phyloP scores from a whole-genome alignment of 2,888 invertebrate species.

The Tetropium fuscum region DNA sequence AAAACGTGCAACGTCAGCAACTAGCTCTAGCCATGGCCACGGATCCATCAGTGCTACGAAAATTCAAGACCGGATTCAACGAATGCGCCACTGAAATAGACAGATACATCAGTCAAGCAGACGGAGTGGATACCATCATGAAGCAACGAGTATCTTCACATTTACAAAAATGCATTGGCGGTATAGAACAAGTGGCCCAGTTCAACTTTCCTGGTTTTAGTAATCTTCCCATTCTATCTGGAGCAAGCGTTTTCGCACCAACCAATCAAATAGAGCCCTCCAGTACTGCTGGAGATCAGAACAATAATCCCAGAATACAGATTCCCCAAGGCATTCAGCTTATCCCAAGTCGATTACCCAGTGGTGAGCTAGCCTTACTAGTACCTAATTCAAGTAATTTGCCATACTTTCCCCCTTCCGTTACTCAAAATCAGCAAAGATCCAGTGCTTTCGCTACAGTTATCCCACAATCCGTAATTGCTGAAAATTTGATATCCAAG shows the following conservation, averaged over 20 bases:
- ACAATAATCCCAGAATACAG: slow-evolving; percentile 70
- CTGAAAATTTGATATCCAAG: slow-evolving; percentile 40
- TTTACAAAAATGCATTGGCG: slow-evolving; percentile 74
- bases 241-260: slow-evolving; percentile 39
- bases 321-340: slow-evolving; percentile 74
- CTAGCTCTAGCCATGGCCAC: slow-evolving; percentile 77
- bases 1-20: slow-evolving; percentile 86
- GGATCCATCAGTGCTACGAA: slow-evolving; percentile 82
- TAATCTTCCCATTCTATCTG: slow-evolving; percentile 53
- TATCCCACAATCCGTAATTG: slow-evolving; percentile 50
- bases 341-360: slow-evolving; percentile 74
- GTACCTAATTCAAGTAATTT: slow-evolving; percentile 71
- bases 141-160: slow-evolving; percentile 76
- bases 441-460: slow-evolving; percentile 69
- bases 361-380: slow-evolving; percentile 75
- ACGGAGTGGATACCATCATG: slow-evolving; percentile 73
- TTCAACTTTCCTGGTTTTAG: slow-evolving; percentile 57
- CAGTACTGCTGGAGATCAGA: slow-evolving; percentile 64
- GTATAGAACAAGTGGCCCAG: slow-evolving; percentile 67
- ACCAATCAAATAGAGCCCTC: slow-evolving; percentile 52
- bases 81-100: slow-evolving; percentile 89
- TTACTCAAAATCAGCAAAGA: slow-evolving; percentile 42
- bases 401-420: slow-evolving; percentile 64
- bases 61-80: slow-evolving; percentile 88
- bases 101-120: slow-evolving; percentile 75